Percentiles rank a stretch among this genome's conserved stretches.
Conservation (phyloP, 1,140 invertebrate genomes). For the Leucophenga varia region DNA sequence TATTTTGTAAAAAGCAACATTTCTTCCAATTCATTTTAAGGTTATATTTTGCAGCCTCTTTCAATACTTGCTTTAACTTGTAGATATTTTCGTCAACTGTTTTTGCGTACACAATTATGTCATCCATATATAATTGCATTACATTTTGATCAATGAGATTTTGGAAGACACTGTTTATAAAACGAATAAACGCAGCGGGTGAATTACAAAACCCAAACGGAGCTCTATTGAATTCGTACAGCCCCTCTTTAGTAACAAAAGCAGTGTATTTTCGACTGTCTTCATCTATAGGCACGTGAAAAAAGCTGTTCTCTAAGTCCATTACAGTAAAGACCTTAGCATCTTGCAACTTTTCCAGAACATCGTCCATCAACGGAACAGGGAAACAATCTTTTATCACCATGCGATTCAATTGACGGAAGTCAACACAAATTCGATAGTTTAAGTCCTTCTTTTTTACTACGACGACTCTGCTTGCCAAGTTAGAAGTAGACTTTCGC, state of each 20-base stretch:
- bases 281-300: slow-evolving; percentile 33
- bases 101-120: slow-evolving; percentile 14
- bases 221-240: slow-evolving; percentile 16
- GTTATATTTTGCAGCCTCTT: slow-evolving; percentile 6
- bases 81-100: slow-evolving; percentile 5
- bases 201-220: slow-evolving; percentile 14
- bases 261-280: slow-evolving; percentile 26
- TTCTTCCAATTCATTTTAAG: slow-evolving; percentile 17
- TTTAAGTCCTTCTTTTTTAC: too few relatives aligned
- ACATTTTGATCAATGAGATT: slow-evolving; percentile 4
- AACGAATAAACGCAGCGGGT: slow-evolving; percentile 4
- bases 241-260: slow-evolving; percentile 5
- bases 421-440: too few relatives aligned
- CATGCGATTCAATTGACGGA: too few relatives aligned
- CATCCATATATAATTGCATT: slow-evolving; percentile 22
- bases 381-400: too few relatives aligned
- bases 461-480: too few relatives aligned
- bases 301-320: slow-evolving; percentile 39
- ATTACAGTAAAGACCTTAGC: slow-evolving; percentile 26
- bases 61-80: slow-evolving; percentile 9
- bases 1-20: slow-evolving; percentile 7
- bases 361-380: slow-evolving; percentile 23
- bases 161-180: slow-evolving; percentile 10
- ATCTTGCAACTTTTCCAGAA: slow-evolving; percentile 18
- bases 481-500: too few relatives aligned